phyloP scores from a whole-genome alignment of 2,797 vertebrate species.

The Lemur catta region DNA sequence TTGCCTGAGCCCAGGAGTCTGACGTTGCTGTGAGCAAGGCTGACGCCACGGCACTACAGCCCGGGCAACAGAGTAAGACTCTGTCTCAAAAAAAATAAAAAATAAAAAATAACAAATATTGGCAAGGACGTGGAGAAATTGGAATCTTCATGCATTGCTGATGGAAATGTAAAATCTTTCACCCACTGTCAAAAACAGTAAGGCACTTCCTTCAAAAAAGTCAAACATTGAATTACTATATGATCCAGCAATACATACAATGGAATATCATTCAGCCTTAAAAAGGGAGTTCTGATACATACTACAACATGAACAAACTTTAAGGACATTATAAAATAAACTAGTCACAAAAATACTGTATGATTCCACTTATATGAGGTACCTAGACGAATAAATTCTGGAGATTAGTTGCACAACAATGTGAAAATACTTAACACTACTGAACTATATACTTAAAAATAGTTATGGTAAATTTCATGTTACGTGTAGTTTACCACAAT shows the following conservation, averaged over 20 bases:
- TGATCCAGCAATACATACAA: not conserved
- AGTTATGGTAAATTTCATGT: not conserved
- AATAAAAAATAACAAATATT: not conserved
- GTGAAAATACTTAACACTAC: not conserved
- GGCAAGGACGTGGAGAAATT: not conserved
- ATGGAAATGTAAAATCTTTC: not conserved
- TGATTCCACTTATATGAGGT: not conserved
- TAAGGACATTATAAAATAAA: conserved; percentile 1
- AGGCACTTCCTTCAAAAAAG: not conserved
- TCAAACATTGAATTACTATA: not conserved
- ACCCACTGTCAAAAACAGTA: not conserved
- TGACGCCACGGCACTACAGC: too few species aligned
- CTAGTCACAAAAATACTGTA: not conserved
- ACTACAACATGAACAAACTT: not conserved
- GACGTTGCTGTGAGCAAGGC: too few species aligned
- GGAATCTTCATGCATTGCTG: not conserved
- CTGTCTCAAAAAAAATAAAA: too few species aligned
- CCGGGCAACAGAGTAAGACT: too few species aligned
- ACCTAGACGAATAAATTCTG: not conserved
- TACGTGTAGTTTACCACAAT: not conserved
- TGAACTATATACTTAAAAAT: not conserved
- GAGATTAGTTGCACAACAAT: not conserved
- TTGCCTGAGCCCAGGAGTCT: too few species aligned
- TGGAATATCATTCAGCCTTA: not conserved
- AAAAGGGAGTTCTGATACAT: not conserved